phyloP scores from a whole-genome alignment of 35 echinoderm and acorn worm species.

The Ophioderma brevispina region DNA sequence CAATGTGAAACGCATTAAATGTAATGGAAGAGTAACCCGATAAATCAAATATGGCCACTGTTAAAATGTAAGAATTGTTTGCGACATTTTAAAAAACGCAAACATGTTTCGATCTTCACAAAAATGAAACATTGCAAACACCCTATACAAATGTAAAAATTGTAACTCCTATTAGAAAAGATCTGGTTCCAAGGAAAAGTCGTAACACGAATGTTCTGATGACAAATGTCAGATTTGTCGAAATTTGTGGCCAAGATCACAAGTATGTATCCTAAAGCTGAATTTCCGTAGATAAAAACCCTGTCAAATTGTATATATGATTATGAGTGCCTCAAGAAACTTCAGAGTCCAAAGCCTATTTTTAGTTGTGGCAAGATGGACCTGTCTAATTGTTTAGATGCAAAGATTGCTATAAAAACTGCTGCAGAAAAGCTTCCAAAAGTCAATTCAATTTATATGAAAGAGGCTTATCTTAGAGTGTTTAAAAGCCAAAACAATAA shows the following conservation, averaged over 20 bases:
- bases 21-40: too few species aligned
- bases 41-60: too few species aligned
- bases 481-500: not conserved
- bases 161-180: too few species aligned
- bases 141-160: conserved; percentile 16
- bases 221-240: not conserved
- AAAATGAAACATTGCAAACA: not conserved
- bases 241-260: not conserved
- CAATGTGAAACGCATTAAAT: too few species aligned
- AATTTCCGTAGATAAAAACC: not conserved
- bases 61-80: conserved; percentile 18
- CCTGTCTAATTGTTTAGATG: conserved; percentile 30
- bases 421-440: not conserved
- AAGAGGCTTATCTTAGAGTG: not conserved
- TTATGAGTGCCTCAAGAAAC: conserved; percentile 66
- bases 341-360: conserved; percentile 40
- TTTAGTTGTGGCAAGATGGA: conserved; percentile 41
- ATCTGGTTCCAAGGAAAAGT: not conserved
- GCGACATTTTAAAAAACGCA: conserved; percentile 42
- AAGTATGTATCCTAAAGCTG: not conserved
- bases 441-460: not conserved
- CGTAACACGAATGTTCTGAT: not conserved
- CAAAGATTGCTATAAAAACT: not conserved
- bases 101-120: conserved; percentile 30
- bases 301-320: conserved; percentile 69